Conservation (phyloP, 2,113 vertebrate genomes). For the Laticauda laticaudata region DNA sequence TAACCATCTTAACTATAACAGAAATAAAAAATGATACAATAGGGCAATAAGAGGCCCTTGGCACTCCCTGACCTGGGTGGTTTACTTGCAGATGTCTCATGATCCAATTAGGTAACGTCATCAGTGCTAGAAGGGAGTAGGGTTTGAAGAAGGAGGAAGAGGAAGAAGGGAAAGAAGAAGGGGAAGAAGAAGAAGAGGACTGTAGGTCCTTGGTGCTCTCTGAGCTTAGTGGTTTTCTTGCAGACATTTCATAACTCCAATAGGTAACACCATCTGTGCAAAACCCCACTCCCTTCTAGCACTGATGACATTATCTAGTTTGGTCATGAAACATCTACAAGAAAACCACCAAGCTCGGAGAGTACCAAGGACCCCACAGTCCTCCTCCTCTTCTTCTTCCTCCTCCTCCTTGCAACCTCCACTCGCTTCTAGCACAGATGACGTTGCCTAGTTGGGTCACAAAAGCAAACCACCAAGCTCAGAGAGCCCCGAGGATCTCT, state of each 20-base stretch:
- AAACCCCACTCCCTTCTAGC: background rate
- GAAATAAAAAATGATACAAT: conserved; percentile 77
- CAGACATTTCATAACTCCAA: background rate
- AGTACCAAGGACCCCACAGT: background rate
- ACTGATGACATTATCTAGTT: background rate
- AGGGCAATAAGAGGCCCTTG: conserved; percentile 63
- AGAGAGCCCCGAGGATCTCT: background rate
- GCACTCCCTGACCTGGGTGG: background rate
- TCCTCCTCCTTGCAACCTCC: background rate
- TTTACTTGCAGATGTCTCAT: background rate
- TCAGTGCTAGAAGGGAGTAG: background rate
- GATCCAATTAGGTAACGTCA: background rate
- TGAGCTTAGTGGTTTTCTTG: background rate
- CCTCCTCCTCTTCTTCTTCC: background rate
- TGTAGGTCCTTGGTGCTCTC: background rate
- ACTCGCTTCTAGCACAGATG: background rate
- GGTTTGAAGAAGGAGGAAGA: background rate
- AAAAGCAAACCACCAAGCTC: background rate
- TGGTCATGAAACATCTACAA: background rate
- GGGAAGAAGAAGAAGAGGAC: no score
- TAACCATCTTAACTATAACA: conserved; percentile 73
- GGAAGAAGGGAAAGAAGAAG: no score
- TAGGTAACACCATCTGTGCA: background rate
- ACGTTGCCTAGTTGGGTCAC: background rate
- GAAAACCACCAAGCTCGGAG: background rate